Percentiles rank a stretch among this genome's conserved stretches.
Evolutionary conservation across 2,113 vertebrate species (phyloP).

Genomic region (Plectropomus leopardus): DNA sequence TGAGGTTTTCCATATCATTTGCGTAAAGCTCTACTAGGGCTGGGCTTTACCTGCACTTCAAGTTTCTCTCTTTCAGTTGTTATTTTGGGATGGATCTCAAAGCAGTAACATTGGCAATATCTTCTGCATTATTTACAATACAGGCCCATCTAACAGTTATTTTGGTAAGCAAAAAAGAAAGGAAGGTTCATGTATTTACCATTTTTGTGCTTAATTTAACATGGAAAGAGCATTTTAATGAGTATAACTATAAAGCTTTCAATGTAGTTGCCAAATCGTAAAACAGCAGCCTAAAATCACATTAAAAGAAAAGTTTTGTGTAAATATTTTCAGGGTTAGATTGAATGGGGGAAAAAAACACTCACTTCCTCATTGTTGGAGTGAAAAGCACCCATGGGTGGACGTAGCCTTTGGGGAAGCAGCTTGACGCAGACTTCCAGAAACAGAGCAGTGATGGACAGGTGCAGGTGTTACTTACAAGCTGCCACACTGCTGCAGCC

Average conservation of each 20-base stretch:
- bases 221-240: conserved; percentile 1
- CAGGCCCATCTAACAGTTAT: background rate
- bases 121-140: background rate
- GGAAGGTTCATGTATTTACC: conserved; percentile 15
- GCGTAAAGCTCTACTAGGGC: too few relatives aligned
- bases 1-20: too few relatives aligned
- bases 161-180: background rate
- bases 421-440: conserved; percentile 18
- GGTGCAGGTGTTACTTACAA: conserved; percentile 55
- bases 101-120: background rate
- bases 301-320: background rate
- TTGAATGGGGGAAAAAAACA: background rate
- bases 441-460: conserved; percentile 45
- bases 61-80: background rate
- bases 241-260: background rate
- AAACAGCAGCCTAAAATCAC: background rate
- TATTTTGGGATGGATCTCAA: background rate
- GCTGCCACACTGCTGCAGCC: conserved; percentile 33
- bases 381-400: conserved; percentile 24
- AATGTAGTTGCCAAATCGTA: background rate
- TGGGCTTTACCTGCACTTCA: too few relatives aligned
- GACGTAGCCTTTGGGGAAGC: conserved; percentile 28
- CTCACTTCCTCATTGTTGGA: background rate
- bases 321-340: background rate
- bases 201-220: conserved; percentile 13